Base-by-base conservation (phyloP, 2,888 invertebrate genomes). In the Ryuthela nishihirai region DNA sequence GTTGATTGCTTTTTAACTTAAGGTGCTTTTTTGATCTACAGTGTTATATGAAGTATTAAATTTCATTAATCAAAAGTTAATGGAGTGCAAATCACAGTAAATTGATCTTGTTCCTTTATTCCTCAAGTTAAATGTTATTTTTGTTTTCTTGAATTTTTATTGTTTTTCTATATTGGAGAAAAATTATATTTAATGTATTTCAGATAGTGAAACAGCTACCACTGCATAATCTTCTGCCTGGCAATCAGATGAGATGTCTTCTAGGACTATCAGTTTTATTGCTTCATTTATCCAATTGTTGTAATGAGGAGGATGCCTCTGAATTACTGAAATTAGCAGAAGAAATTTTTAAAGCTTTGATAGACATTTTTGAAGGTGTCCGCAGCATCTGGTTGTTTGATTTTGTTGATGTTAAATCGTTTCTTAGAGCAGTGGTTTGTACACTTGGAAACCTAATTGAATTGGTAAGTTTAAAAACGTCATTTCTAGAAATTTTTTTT, bases 361-460 rank as follows among this genome's bases (percentile, higher is more conserved):
- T 42, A 17, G 18, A 41, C 4, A 52, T 58, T 42, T 46, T 58
- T 20, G 42, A 52, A 20, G 56, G 50, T 12, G 38, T 35, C 7
- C 39, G 56, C 32, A 58, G 56, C 25, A n/a, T 52, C 1, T 58
- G 56, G 56, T 32, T 58, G 10, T 58, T 58, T 42, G 50, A 58
- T 46, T 58, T 58, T 38, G 46, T 58, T 3, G 5, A 18, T n/a
- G 46, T 45, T 58, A 46, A 42, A 1, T 18, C 32, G 2, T 58
- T 42, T 42, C 25, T 58, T n/a, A 26, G 23, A 32, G 41, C 32
- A 46, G 10, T 58, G 4, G 42, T 52, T 17, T 46, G 32, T 36
- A 38, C 50, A 18, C 25, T 52, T n/a, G 41, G 36, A 17, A 40
- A 29, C 20, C 15, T 58, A 2, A n/a, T 46, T 29, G 29, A 29